phyloP scores from a whole-genome alignment of 23 tunicate species.

The Ciona savignyi region DNA sequence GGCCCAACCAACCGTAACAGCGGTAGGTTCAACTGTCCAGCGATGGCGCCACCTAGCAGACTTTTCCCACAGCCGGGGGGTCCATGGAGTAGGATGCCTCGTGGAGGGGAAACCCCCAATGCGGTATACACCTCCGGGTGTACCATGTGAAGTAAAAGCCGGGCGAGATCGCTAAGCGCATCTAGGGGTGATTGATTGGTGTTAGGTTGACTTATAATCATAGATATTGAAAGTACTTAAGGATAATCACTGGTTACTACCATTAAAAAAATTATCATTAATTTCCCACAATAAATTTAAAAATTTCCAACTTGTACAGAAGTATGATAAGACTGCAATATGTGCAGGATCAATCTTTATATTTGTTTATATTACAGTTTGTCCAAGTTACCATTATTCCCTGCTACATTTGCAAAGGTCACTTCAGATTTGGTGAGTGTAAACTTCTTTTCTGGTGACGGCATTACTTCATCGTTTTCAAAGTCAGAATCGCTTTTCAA shows the following conservation, averaged over 20 bases:
- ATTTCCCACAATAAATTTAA: too few relatives aligned
- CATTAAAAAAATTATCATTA: not conserved
- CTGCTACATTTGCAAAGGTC: slow-evolving; percentile 61
- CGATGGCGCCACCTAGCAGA: slow-evolving; percentile 62
- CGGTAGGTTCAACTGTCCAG: slow-evolving; percentile 64
- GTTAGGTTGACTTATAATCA: not conserved
- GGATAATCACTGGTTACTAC: too few relatives aligned
- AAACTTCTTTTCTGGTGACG: slow-evolving; percentile 5
- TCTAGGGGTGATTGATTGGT: too few relatives aligned
- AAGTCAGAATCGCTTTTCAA: not conserved
- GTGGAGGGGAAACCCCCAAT: slow-evolving; percentile 71
- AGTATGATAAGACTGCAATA: too few relatives aligned
- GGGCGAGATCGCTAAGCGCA: slow-evolving; percentile 38
- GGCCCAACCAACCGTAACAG: slow-evolving; percentile 56
- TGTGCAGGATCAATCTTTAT: too few relatives aligned
- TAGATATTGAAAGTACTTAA: too few relatives aligned
- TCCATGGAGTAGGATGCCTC: slow-evolving; percentile 88
- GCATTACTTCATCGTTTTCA: slow-evolving; percentile 17
- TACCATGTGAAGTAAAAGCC: slow-evolving; percentile 49
- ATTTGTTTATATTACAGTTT: too few relatives aligned
- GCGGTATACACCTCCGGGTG: slow-evolving; percentile 59
- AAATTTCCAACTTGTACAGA: too few relatives aligned
- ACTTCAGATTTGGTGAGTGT: slow-evolving; percentile 20
- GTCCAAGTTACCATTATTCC: slow-evolving; percentile 56
- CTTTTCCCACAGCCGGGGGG: too few relatives aligned